A percentile compares a stretch with the other conserved stretches of the same genome.
Evolutionary conservation across 1,140 invertebrate genomes (phyloP).

Genomic region (Bombus soroeensis): DNA sequence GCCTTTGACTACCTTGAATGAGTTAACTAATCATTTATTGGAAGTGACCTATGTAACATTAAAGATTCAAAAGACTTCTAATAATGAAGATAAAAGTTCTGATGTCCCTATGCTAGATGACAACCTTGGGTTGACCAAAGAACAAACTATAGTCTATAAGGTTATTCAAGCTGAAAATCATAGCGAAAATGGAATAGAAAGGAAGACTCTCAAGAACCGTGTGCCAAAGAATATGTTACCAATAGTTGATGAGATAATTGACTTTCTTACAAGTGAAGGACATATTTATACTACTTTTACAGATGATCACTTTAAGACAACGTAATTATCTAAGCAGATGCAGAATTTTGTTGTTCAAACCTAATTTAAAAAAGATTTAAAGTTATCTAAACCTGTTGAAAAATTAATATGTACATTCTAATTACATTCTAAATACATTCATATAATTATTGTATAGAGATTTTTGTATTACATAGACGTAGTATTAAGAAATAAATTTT

Average conservation of each 20-base stretch:
- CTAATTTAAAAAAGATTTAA: not conserved
- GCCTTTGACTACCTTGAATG: conserved; percentile 67
- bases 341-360: not conserved
- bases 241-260: conserved; percentile 73
- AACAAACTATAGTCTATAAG: conserved; percentile 71
- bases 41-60: conserved; percentile 40
- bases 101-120: conserved; percentile 12
- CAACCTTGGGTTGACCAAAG: conserved; percentile 56
- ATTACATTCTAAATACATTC: no score
- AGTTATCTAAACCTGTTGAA: not conserved
- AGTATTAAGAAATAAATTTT: not conserved
- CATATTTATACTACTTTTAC: conserved; percentile 78
- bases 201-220: conserved; percentile 60
- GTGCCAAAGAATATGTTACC: conserved; percentile 57
- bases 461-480: not conserved
- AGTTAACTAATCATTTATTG: conserved; percentile 65
- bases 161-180: conserved; percentile 69
- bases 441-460: not conserved
- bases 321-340: conserved; percentile 54
- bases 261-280: conserved; percentile 75
- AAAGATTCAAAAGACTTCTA: conserved; percentile 5
- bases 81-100: not conserved
- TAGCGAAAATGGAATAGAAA: conserved; percentile 72
- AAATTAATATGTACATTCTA: not conserved
- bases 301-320: conserved; percentile 78